Evolutionary conservation across 2,797 vertebrate species (phyloP).

Genomic region (Artibeus lituratus): DNA sequence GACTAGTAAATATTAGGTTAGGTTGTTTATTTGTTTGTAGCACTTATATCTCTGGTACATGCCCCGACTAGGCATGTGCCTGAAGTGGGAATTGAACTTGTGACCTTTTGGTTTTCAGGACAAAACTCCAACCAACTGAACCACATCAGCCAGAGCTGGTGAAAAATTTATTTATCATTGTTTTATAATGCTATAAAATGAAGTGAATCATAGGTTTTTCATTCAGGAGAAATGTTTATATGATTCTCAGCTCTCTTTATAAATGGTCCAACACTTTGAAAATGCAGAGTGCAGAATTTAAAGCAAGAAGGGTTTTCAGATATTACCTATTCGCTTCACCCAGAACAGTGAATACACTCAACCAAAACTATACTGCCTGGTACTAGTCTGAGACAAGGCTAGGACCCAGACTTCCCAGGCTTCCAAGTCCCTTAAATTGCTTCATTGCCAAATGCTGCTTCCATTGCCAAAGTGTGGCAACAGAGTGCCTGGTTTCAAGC

Average conservation of each 20-base stretch:
- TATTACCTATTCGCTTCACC: background rate
- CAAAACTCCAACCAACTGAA: background rate
- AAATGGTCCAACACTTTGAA: background rate
- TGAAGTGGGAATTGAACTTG: background rate
- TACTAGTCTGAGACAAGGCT: background rate
- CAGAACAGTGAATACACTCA: background rate
- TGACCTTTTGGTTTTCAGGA: background rate
- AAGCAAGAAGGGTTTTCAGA: background rate
- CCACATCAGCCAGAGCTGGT: background rate
- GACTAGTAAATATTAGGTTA: background rate
- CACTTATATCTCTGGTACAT: background rate
- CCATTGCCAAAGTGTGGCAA: background rate
- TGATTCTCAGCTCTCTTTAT: background rate
- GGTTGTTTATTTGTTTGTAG: background rate
- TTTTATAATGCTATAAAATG: slow-evolving; percentile 7
- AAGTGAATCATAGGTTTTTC: background rate
- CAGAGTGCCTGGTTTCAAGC: background rate
- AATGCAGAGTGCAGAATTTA: background rate
- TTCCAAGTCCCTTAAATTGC: background rate
- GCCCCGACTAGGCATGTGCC: background rate
- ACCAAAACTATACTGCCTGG: background rate
- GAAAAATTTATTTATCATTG: background rate
- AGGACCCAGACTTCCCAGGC: background rate
- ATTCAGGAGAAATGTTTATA: background rate
- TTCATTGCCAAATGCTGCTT: background rate